Conservation (phyloP, 1,140 invertebrate genomes). For the Babylonia areolata region DNA sequence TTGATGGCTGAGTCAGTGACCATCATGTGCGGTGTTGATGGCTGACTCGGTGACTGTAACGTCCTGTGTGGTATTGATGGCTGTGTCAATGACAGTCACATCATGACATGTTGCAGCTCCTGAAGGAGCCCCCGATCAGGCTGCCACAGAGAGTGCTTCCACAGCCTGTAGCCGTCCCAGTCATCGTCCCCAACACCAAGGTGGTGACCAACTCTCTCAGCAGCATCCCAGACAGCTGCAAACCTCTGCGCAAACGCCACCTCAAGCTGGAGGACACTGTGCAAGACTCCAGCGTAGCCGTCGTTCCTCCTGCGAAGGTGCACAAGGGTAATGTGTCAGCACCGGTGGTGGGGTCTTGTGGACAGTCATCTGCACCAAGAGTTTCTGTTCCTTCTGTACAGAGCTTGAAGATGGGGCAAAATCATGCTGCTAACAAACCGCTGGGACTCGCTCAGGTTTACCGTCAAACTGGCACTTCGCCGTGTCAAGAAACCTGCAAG, state of each 20-base stretch:
- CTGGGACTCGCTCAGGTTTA: neutral
- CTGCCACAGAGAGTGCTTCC: neutral
- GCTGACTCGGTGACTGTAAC: no score
- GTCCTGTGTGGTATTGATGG: no score
- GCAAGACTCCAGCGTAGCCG: neutral
- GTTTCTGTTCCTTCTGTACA: neutral
- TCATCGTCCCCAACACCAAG: slow-evolving; percentile 12
- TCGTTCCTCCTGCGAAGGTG: neutral
- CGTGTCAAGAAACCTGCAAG: neutral
- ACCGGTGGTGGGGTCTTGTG: no score
- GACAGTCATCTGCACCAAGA: no score
- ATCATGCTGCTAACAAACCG: neutral
- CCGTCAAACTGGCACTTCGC: neutral
- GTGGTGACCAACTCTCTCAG: slow-evolving; percentile 11
- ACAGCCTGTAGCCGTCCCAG: neutral
- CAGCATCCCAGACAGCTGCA: slow-evolving; percentile 37
- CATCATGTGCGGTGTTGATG: no score
- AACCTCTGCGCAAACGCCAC: slow-evolving; percentile 26
- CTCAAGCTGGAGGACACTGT: neutral
- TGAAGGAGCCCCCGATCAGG: slow-evolving; percentile 30
- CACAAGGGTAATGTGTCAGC: neutral
- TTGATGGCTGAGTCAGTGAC: no score
- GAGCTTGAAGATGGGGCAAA: neutral
- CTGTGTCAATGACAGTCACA: no score
- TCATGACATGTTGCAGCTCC: slow-evolving; percentile 16